Conservation (phyloP, 1,140 invertebrate species). For the Drosophila nigromelanica region DNA sequence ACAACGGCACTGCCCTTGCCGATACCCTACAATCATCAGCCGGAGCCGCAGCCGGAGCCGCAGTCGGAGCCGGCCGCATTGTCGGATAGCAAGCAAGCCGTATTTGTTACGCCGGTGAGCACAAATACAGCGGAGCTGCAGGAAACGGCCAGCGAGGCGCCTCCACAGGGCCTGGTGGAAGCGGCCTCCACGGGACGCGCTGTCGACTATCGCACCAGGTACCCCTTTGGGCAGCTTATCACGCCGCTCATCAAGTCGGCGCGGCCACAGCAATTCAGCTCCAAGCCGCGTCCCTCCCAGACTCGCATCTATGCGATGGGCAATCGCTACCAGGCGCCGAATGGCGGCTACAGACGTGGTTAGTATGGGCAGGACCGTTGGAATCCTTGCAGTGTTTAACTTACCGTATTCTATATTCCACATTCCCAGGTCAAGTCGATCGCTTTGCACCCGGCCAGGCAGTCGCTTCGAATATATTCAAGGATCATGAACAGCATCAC, state of each 20-base stretch:
- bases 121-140: not conserved
- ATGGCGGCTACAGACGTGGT: conserved; percentile 49
- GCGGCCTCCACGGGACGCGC: conserved; percentile 74
- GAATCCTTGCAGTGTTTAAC: conserved; percentile 7
- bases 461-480: conserved; percentile 63
- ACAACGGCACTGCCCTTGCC: conserved; percentile 36
- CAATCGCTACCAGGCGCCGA: conserved; percentile 32
- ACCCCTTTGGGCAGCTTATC: conserved; percentile 76
- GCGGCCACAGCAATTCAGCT: conserved; percentile 48
- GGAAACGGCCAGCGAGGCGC: conserved; percentile 17
- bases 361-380: conserved; percentile 3
- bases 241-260: conserved; percentile 62
- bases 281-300: conserved; percentile 44
- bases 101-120: conserved; percentile 61
- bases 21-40: conserved; percentile 66
- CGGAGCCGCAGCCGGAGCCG: conserved; percentile 1
- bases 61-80: not conserved
- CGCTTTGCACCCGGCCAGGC: conserved; percentile 74
- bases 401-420: not conserved
- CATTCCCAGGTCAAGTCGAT: conserved; percentile 55
- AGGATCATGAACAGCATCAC: conserved; percentile 51
- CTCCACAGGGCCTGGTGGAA: conserved; percentile 25
- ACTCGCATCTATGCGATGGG: conserved; percentile 46
- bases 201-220: conserved; percentile 73
- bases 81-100: conserved; percentile 16